Conservation (phyloP, 2,797 vertebrate species). For the Myotis planiceps region DNA sequence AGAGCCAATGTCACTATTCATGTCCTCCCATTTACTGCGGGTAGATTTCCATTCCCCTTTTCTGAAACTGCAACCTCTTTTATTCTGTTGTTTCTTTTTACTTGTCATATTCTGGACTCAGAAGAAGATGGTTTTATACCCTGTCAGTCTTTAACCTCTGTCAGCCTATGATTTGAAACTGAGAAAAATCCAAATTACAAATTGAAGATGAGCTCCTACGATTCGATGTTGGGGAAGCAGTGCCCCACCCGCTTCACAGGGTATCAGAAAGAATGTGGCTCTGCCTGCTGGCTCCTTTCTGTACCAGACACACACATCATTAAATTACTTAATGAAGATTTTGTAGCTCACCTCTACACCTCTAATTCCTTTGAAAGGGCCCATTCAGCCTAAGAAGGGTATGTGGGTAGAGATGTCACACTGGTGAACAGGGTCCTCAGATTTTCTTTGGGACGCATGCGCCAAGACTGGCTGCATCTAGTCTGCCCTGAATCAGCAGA, state of each 20-base stretch:
- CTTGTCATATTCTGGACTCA: neutral
- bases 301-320: neutral
- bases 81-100: neutral
- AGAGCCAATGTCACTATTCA: neutral
- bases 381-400: neutral
- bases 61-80: neutral
- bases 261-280: neutral
- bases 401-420: neutral
- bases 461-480: neutral
- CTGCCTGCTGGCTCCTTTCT: slow-evolving; percentile 20
- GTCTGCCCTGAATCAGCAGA: neutral
- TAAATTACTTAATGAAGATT: slow-evolving; percentile 56
- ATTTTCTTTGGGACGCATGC: neutral
- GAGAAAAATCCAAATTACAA: slow-evolving; percentile 18
- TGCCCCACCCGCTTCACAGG: neutral
- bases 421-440: neutral
- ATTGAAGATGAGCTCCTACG: neutral
- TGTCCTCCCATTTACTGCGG: neutral
- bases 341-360: neutral
- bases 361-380: slow-evolving; percentile 25
- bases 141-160: neutral
- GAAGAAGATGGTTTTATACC: neutral
- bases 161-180: neutral
- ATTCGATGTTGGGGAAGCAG: neutral
- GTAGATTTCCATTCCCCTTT: neutral